Percentiles rank a stretch among this genome's conserved stretches.
Evolutionary conservation across 2,888 invertebrate genomes (phyloP).

Genomic region (Acanthoscelides obtectus): DNA sequence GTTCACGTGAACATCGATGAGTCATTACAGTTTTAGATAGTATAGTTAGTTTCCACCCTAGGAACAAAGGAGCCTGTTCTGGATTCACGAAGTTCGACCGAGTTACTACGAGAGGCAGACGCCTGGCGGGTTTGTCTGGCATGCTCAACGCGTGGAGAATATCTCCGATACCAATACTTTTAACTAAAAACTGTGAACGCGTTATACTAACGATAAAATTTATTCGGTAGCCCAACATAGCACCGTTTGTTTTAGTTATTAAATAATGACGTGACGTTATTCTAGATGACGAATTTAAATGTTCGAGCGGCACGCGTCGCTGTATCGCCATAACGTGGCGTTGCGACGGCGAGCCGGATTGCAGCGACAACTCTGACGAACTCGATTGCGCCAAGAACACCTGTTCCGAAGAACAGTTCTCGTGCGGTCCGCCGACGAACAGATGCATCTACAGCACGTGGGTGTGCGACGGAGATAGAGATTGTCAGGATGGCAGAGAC

Average conservation of each 20-base stretch:
- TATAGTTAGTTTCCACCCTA: too few species aligned
- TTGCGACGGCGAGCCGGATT: slow-evolving; percentile 81
- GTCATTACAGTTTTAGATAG: too few species aligned
- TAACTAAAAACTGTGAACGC: too few species aligned
- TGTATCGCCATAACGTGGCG: slow-evolving; percentile 74
- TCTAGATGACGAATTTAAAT: slow-evolving; percentile 55
- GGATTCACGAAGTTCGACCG: too few species aligned
- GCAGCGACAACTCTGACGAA: slow-evolving; percentile 74
- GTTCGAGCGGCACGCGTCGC: slow-evolving; percentile 49
- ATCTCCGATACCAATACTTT: too few species aligned
- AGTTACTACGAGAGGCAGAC: too few species aligned
- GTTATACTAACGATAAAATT: neutral
- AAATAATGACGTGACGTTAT: slow-evolving; percentile 1
- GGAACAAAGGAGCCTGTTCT: too few species aligned
- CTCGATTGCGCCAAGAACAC: slow-evolving; percentile 57
- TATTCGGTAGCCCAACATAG: neutral
- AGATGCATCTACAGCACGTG: slow-evolving; percentile 70
- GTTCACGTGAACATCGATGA: too few species aligned
- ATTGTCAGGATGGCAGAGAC: slow-evolving; percentile 67
- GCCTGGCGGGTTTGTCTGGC: too few species aligned
- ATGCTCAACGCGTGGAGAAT: too few species aligned
- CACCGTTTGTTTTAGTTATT: neutral
- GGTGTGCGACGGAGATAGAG: slow-evolving; percentile 77
- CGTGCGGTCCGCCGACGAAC: slow-evolving; percentile 50
- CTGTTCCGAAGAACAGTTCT: slow-evolving; percentile 70